Conservation (phyloP, 2,888 invertebrate genomes). For the Lagria hirta region DNA sequence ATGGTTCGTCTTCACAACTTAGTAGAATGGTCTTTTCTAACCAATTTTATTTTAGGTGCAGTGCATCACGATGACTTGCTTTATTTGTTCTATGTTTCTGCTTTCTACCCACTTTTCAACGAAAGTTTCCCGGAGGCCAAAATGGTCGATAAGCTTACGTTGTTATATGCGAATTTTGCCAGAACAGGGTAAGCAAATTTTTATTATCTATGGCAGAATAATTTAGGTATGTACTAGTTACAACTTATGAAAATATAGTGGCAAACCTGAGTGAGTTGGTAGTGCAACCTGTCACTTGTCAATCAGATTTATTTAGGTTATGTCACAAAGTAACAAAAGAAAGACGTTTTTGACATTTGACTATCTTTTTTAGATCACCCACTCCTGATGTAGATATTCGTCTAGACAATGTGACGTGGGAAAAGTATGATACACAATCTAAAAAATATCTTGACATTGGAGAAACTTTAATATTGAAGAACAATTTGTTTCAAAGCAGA, state of each 20-base stretch:
- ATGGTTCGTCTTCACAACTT: neutral
- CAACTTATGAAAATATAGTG: neutral
- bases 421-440: neutral
- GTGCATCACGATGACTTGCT: slow-evolving; percentile 56
- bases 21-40: neutral
- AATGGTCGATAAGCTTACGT: slow-evolving; percentile 49
- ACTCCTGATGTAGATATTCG: neutral
- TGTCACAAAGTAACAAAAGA: too few relatives aligned
- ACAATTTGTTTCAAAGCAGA: slow-evolving; percentile 2
- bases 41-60: slow-evolving; percentile 38
- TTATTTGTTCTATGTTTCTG: slow-evolving; percentile 50
- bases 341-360: neutral
- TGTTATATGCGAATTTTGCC: slow-evolving; percentile 53
- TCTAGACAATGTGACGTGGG: neutral
- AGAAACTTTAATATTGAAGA: neutral
- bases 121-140: slow-evolving; percentile 46
- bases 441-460: slow-evolving; percentile 6
- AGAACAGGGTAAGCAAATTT: slow-evolving; percentile 42
- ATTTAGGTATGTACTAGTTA: neutral
- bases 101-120: slow-evolving; percentile 43
- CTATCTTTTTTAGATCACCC: neutral
- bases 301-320: too few relatives aligned
- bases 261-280: too few relatives aligned
- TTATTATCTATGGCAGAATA: neutral
- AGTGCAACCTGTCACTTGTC: too few relatives aligned